Percentiles rank a stretch among this genome's conserved stretches.
Evolutionary conservation across 2,113 vertebrate species (phyloP).

Genomic region (Oplegnathus fasciatus): DNA sequence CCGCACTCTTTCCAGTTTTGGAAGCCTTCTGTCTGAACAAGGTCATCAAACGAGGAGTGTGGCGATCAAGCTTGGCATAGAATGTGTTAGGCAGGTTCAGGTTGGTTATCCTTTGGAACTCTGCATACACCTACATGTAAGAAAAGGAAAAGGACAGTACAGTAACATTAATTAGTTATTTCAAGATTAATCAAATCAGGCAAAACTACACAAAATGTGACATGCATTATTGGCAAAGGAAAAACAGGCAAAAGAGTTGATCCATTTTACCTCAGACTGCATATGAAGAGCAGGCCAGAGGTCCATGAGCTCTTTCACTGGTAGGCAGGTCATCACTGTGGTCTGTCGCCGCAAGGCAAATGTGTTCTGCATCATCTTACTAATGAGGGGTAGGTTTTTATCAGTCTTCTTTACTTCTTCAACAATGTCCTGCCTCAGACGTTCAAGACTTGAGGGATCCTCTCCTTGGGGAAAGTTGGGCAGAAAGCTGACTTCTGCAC

Average conservation of each 20-base stretch:
- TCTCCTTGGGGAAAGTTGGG: no score
- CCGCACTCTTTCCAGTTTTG: conserved; percentile 2
- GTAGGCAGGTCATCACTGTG: neutral
- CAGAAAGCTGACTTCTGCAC: no score
- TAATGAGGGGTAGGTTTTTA: neutral
- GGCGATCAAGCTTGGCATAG: conserved; percentile 26
- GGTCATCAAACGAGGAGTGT: conserved; percentile 26
- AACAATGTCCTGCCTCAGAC: no score
- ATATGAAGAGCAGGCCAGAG: neutral
- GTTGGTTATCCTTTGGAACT: conserved; percentile 22
- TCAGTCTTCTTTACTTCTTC: no score
- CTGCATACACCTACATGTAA: no score
- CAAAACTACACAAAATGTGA: conserved; percentile 13
- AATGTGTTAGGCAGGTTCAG: conserved; percentile 44
- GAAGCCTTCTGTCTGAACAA: no score
- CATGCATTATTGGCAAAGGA: conserved; percentile 27
- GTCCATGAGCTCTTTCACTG: neutral
- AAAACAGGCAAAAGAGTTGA: neutral
- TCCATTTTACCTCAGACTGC: neutral
- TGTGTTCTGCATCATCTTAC: neutral
- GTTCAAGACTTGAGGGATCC: no score
- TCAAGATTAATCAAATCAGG: neutral
- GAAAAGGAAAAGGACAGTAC: no score
- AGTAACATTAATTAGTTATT: neutral
- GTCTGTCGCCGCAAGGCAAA: neutral